Evolutionary conservation across 2,888 invertebrate genomes (phyloP).

Genomic region (Monoplex corrugatus): DNA sequence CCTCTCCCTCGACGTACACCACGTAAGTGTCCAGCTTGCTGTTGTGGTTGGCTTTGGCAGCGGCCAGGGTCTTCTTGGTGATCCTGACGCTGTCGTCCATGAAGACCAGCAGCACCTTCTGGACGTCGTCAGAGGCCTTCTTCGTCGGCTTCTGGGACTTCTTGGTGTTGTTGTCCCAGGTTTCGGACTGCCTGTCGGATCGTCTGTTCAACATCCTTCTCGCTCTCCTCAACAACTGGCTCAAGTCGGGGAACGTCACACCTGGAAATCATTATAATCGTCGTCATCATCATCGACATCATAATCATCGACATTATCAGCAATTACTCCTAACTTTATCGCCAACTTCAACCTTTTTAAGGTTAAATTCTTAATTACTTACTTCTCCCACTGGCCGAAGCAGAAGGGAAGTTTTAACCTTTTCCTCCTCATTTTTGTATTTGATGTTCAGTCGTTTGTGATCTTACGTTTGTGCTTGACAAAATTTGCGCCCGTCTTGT

Average conservation of each 20-base stretch:
- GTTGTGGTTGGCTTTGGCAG: slow-evolving; percentile 46
- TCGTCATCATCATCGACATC: background rate
- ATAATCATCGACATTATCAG: slow-evolving; percentile 4
- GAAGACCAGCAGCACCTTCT: slow-evolving; percentile 54
- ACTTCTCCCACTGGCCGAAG: too few relatives aligned
- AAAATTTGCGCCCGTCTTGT: too few relatives aligned
- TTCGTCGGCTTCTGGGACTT: background rate
- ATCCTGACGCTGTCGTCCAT: slow-evolving; percentile 49
- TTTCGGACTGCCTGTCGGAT: background rate
- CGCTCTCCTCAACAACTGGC: slow-evolving; percentile 47
- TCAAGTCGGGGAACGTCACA: slow-evolving; percentile 50
- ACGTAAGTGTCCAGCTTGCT: slow-evolving; percentile 56
- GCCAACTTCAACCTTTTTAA: background rate
- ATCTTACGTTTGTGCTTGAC: too few relatives aligned
- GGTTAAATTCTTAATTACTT: too few relatives aligned
- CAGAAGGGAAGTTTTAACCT: too few relatives aligned
- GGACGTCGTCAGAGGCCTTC: slow-evolving; percentile 9
- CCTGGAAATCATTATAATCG: background rate
- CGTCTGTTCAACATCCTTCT: slow-evolving; percentile 29
- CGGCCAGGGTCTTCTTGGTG: slow-evolving; percentile 32
- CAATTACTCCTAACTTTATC: background rate
- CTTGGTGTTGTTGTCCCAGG: background rate
- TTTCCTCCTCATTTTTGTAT: too few relatives aligned
- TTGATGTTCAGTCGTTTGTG: too few relatives aligned
- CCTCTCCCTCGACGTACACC: slow-evolving; percentile 47